phyloP scores from a whole-genome alignment of 2,113 vertebrate species.

The Rhodinocichla rosea region DNA sequence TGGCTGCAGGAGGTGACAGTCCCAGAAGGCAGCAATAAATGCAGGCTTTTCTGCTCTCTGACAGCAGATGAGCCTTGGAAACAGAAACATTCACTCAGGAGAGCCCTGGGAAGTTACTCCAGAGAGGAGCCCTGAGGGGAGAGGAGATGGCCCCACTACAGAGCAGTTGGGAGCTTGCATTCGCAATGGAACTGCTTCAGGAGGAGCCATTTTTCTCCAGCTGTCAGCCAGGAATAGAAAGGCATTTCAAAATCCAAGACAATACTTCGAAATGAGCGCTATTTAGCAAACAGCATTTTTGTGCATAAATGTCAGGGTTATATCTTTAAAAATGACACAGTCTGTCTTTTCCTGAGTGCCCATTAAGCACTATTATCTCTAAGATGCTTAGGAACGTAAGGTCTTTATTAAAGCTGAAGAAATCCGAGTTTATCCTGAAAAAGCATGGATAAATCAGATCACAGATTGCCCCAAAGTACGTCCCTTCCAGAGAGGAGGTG shows the following conservation, averaged over 20 bases:
- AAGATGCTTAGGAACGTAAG: constrained; percentile 60
- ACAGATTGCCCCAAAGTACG: not conserved
- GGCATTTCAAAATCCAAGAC: not conserved
- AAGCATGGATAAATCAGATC: constrained; percentile 50
- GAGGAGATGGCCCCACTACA: not conserved
- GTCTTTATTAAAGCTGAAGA: constrained; percentile 59
- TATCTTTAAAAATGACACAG: not conserved
- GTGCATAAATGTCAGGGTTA: not conserved
- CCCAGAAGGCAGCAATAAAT: not conserved
- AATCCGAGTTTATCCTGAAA: constrained; percentile 60
- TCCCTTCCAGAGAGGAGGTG: not conserved
- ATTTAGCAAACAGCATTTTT: not conserved
- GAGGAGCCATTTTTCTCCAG: not conserved
- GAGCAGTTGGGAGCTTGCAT: not conserved
- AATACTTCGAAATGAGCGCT: not conserved
- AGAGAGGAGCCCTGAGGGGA: not conserved
- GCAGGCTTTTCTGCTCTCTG: not conserved
- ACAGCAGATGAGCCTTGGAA: not conserved
- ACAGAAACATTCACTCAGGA: not conserved
- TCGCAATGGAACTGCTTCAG: not conserved
- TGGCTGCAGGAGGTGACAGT: not conserved
- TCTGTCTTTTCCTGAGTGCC: not conserved
- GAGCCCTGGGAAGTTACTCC: not conserved
- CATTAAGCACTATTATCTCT: constrained; percentile 51
- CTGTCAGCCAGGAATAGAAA: not conserved